phyloP scores from a whole-genome alignment of 2,113 vertebrate genomes.

The Xiphorhynchus elegans region DNA sequence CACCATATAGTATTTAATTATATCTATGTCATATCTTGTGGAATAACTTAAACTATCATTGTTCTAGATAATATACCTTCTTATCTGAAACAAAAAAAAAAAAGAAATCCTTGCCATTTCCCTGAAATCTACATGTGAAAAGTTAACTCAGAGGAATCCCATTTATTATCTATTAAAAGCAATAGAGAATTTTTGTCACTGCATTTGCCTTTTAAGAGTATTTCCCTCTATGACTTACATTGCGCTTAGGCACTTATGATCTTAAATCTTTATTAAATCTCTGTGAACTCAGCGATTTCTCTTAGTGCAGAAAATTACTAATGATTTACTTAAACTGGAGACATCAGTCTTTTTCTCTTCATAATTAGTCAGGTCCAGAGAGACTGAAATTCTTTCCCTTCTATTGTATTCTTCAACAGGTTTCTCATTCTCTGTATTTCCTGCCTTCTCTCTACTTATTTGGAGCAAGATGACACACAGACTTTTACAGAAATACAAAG shows the following conservation, averaged over 20 bases:
- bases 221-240: conserved; percentile 16
- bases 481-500: neutral
- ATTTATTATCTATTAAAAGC: conserved; percentile 52
- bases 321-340: conserved; percentile 55
- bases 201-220: conserved; percentile 35
- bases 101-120: conserved; percentile 19
- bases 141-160: conserved; percentile 25
- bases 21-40: neutral
- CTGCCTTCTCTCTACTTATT: neutral
- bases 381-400: conserved; percentile 18
- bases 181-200: conserved; percentile 17
- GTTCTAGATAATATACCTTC: neutral
- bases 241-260: conserved; percentile 29
- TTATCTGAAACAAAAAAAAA: neutral
- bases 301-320: conserved; percentile 42
- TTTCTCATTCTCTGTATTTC: neutral
- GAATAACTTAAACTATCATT: conserved; percentile 1
- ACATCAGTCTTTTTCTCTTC: conserved; percentile 26
- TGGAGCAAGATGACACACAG: neutral
- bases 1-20: neutral
- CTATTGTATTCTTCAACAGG: neutral
- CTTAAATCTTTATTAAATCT: conserved; percentile 54
- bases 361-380: conserved; percentile 26
- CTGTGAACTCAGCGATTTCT: conserved; percentile 61
- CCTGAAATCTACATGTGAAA: conserved; percentile 39